Evolutionary conservation across 2,888 invertebrate species (phyloP), one percentile per base, ranked within the genome.

Genomic region (Pandemis heparana): DNA sequence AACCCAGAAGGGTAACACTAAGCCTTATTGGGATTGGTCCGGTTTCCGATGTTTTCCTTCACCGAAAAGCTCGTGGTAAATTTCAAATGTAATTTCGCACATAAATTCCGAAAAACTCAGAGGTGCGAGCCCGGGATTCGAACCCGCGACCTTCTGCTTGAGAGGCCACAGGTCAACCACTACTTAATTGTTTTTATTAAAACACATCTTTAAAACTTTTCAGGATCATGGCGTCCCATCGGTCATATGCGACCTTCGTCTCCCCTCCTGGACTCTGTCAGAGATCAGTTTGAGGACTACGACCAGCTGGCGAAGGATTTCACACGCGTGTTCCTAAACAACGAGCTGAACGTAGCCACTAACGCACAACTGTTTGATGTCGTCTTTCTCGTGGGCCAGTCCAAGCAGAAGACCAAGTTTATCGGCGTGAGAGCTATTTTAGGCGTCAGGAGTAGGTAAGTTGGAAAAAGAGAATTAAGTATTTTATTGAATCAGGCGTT

Each of bases 241-340:
- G 98, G 96, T 78, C 98, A 98, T 89, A 98, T 98, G 98, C 95
- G 98, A 83, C 98, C 98, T 0, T 98, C 98, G 0, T 98, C 98
- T 23, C 98, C 98, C 0, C 95, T 99, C 51, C 94, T 98, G 79
- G 98, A 99, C 90, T 98, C 98, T 6, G 98, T 98, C 56, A 95
- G 98, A 81, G 98, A 98, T 92, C 97, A 98, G 86, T 98, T 98
- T 87, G 98, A 98, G 91, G 98, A 98, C 90, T 98, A 98, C 92
- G 98, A 98, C 89, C 98, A 98, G 87, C 94, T 98, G 72, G 98
- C 98, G 48, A 98, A 98, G 90, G 98, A 98, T 91, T 98, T 98
- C 88, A 97, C 98, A 9, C 95, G 96, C 81, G 97, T 97, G 81
- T 98, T 98, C 92, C 95, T 98, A 72, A 98, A 98, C 89, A 96